Evolutionary conservation across 2,113 vertebrate genomes (phyloP).

Genomic region (Pedionomus torquatus): DNA sequence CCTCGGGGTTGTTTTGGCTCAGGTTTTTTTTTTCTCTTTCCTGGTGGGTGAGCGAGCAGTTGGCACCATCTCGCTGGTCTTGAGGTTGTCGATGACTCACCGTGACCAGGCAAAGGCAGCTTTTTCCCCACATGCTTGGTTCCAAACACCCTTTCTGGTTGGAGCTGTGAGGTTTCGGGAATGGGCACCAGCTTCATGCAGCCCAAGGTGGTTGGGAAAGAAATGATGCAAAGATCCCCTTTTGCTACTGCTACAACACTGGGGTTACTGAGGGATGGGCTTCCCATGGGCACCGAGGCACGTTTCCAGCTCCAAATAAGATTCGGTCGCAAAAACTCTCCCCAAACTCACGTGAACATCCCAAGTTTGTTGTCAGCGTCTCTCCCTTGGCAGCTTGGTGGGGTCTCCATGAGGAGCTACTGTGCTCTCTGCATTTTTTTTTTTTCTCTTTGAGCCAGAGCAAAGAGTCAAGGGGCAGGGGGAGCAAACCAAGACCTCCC

Average conservation of each 20-base stretch:
- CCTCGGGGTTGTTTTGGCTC: background rate
- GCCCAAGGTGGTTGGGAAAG: background rate
- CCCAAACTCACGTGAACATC: background rate
- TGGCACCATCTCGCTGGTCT: background rate
- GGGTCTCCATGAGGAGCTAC: background rate
- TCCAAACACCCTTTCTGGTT: background rate
- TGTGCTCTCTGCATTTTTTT: background rate
- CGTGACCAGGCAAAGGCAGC: background rate
- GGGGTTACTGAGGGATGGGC: background rate
- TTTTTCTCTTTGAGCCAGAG: background rate
- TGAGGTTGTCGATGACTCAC: background rate
- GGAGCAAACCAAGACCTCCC: background rate
- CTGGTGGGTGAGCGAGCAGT: background rate
- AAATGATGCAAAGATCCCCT: background rate
- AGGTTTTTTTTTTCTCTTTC: background rate
- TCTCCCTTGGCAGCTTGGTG: background rate
- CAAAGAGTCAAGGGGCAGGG: fast-evolving
- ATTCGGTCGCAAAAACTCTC: background rate
- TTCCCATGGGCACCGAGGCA: fast-evolving
- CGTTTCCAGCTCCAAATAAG: background rate
- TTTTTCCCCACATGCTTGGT: background rate
- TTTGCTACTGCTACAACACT: fast-evolving
- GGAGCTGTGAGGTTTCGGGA: background rate
- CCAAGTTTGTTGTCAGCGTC: background rate
- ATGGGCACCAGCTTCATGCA: background rate